Evolutionary conservation across 2,888 invertebrate genomes (phyloP).

Genomic region (Harpalus rubripes): DNA sequence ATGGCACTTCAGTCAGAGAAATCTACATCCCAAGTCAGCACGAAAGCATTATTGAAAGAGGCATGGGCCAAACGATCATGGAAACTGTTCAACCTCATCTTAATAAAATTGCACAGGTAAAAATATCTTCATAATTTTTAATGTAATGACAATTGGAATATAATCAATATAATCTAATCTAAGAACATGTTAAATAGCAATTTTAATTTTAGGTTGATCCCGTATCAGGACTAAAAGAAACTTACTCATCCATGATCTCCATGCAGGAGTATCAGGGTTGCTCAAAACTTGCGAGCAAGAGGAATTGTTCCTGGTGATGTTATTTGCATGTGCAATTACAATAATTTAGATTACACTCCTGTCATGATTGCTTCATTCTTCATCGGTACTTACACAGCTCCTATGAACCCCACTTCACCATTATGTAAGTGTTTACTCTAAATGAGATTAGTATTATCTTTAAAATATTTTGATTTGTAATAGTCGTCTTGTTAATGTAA

Average conservation of each 20-base stretch:
- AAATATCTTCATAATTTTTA: neutral
- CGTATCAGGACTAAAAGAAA: slow-evolving; percentile 77
- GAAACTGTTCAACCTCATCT: slow-evolving; percentile 4
- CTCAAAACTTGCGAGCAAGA: slow-evolving; percentile 75
- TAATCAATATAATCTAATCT: neutral
- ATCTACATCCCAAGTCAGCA: neutral
- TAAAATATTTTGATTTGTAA: slow-evolving; percentile 1
- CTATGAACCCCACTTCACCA: slow-evolving; percentile 45
- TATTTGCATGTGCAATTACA: slow-evolving; percentile 77
- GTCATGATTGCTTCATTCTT: slow-evolving; percentile 31
- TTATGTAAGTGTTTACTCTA: slow-evolving; percentile 27
- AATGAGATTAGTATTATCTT: neutral
- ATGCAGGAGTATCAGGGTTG: slow-evolving; percentile 77
- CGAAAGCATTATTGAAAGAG: neutral
- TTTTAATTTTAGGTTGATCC: slow-evolving; percentile 75
- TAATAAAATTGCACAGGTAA: slow-evolving; percentile 18
- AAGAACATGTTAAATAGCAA: neutral
- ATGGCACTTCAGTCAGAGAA: neutral
- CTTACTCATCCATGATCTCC: slow-evolving; percentile 75
- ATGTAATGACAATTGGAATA: neutral
- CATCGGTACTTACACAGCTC: slow-evolving; percentile 16
- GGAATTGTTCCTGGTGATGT: slow-evolving; percentile 77
- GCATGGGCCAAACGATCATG: slow-evolving; percentile 15
- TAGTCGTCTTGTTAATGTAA: neutral
- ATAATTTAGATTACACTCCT: slow-evolving; percentile 75